These are phyloP conservation scores for Erethizon dorsatum DNA, from an alignment of 2,797 vertebrate species.

Conservation along the genomic window DNA sequence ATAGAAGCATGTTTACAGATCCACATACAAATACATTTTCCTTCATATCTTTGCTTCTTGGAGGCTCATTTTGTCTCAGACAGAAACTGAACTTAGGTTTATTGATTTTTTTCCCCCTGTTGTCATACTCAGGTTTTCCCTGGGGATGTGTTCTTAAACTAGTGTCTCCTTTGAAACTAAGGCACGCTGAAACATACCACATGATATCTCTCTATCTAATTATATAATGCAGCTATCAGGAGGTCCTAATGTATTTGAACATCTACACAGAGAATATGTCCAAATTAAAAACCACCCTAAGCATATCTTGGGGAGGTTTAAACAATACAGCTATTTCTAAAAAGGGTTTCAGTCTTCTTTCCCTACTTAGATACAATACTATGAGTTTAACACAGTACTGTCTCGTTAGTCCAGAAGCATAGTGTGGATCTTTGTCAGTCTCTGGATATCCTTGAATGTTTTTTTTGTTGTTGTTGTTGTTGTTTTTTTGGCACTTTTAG, in stretches of 20 bases:
- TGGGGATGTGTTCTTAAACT: slow-evolving; percentile 19
- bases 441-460: background rate
- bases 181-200: background rate
- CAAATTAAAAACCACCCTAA: slow-evolving; percentile 60
- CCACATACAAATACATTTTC: background rate
- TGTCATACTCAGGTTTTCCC: background rate
- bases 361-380: slow-evolving; percentile 32
- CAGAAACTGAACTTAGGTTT: slow-evolving; percentile 15
- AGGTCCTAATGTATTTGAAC: slow-evolving; percentile 38
- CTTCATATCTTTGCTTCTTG: slow-evolving; percentile 5
- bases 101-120: background rate
- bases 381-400: background rate
- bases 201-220: background rate
- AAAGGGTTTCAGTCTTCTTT: slow-evolving; percentile 50
- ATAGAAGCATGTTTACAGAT: background rate
- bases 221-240: background rate
- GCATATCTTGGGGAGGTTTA: background rate
- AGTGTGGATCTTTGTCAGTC: background rate
- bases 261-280: background rate
- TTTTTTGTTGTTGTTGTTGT: background rate
- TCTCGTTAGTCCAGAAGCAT: background rate
- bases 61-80: background rate
- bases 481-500: background rate
- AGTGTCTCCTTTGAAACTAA: slow-evolving; percentile 31
- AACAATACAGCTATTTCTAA: slow-evolving; percentile 49